A percentile compares a stretch with the other conserved stretches of the same genome.
Conservation (phyloP, 1,140 invertebrate genomes). For the Dermatophagoides farinae region DNA sequence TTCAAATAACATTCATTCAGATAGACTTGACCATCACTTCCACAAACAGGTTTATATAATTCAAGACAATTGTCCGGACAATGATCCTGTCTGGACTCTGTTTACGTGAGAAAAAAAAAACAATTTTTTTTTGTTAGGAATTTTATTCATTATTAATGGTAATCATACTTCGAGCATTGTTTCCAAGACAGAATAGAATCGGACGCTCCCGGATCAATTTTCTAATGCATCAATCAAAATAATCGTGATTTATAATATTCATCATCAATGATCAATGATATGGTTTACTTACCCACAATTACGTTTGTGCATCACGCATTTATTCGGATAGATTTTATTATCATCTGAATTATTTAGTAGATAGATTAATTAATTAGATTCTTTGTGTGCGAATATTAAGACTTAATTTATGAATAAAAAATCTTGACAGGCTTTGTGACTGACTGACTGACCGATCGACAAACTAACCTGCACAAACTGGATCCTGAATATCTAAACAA, state of each 20-base stretch:
- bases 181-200: slow-evolving; percentile 2
- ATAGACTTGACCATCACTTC: slow-evolving; percentile 46
- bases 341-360: slow-evolving; percentile 29
- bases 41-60: slow-evolving; percentile 37
- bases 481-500: slow-evolving; percentile 31
- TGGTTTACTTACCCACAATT: slow-evolving; percentile 25
- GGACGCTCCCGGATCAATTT: slow-evolving; percentile 4
- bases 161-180: neutral
- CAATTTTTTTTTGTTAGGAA: neutral
- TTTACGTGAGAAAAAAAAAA: neutral
- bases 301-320: slow-evolving; percentile 25
- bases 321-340: slow-evolving; percentile 58
- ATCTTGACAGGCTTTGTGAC: too few relatives aligned
- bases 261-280: too few relatives aligned
- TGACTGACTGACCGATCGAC: neutral
- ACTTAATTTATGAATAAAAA: neutral
- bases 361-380: neutral
- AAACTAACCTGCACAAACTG: slow-evolving; percentile 49
- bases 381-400: neutral
- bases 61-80: slow-evolving; percentile 16
- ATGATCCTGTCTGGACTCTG: slow-evolving; percentile 9
- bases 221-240: neutral
- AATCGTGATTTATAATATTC: neutral
- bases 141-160: neutral
- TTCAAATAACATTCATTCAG: slow-evolving; percentile 82